These are phyloP conservation scores for Apis dorsata DNA, from an alignment of 1,140 invertebrate genomes.

Conservation along the genomic window DNA sequence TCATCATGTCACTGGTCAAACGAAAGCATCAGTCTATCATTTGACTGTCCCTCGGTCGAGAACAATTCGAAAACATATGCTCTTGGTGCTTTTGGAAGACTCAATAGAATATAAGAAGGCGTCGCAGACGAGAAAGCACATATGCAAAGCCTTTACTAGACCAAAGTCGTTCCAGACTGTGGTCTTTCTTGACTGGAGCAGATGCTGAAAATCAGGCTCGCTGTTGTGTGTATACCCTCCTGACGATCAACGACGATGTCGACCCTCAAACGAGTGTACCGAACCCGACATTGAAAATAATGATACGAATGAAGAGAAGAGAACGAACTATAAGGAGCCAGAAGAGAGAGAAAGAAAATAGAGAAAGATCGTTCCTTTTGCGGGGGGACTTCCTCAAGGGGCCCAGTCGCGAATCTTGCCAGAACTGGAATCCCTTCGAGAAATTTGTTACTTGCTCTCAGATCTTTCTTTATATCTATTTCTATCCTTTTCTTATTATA, in stretches of 20 bases:
- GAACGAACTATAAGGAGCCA: constrained; percentile 53
- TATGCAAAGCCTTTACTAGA: constrained; percentile 47
- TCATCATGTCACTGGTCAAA: constrained; percentile 10
- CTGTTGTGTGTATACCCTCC: constrained; percentile 58
- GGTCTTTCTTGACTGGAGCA: constrained; percentile 63
- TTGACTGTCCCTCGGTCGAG: constrained; percentile 21
- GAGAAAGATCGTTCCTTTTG: constrained; percentile 50
- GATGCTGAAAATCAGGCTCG: constrained; percentile 75
- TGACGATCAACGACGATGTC: constrained; percentile 63
- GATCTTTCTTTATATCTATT: constrained; percentile 28
- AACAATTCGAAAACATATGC: constrained; percentile 53
- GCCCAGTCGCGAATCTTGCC: constrained; percentile 57
- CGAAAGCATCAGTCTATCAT: constrained; percentile 36
- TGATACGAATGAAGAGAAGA: constrained; percentile 58
- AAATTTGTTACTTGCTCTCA: constrained; percentile 60
- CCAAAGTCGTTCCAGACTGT: constrained; percentile 46
- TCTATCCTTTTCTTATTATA: background rate
- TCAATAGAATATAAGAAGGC: constrained; percentile 43
- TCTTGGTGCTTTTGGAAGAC: constrained; percentile 27
- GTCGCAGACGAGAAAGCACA: constrained; percentile 29
- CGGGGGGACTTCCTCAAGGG: constrained; percentile 48
- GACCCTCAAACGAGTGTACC: constrained; percentile 64
- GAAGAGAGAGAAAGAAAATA: background rate
- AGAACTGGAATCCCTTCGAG: constrained; percentile 54
- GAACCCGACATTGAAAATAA: constrained; percentile 70